Evolutionary conservation across 1,140 invertebrate genomes (phyloP).

Genomic region (Trachymyrmex cornetzi): DNA sequence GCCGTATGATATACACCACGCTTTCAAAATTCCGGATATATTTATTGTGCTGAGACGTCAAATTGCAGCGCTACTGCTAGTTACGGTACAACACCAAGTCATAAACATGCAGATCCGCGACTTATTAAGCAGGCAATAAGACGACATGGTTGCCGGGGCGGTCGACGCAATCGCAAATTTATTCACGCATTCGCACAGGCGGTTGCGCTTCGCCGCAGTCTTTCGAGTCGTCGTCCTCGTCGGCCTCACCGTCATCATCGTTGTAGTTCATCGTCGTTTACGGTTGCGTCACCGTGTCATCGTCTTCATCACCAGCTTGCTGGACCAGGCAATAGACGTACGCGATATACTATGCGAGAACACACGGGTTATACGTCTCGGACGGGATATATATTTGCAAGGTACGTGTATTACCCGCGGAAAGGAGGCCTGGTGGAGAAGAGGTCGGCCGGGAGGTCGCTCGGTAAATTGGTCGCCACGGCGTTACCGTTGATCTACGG

Average conservation of each 20-base stretch:
- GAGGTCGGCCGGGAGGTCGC: conserved; percentile 82
- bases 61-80: conserved; percentile 35
- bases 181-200: conserved; percentile 52
- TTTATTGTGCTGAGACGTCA: conserved; percentile 38
- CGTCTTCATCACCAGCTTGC: conserved; percentile 29
- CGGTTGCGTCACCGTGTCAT: conserved; percentile 56
- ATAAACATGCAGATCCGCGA: conserved; percentile 22
- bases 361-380: conserved; percentile 61
- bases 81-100: not conserved
- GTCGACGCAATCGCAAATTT: conserved; percentile 56
- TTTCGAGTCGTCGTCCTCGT: not conserved
- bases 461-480: conserved; percentile 81
- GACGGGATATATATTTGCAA: conserved; percentile 69
- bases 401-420: conserved; percentile 70
- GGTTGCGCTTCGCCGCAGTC: not conserved
- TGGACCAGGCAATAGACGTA: conserved; percentile 10
- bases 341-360: conserved; percentile 47
- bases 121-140: conserved; percentile 44
- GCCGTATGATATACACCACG: not conserved
- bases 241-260: not conserved
- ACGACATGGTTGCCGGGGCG: conserved; percentile 36
- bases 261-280: conserved; percentile 28
- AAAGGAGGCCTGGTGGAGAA: conserved; percentile 72
- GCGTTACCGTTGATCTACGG: conserved; percentile 82
- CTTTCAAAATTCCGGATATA: conserved; percentile 49